These are phyloP conservation scores for Genyomyrus donnyi DNA, from an alignment of 2,113 vertebrate genomes.

Conservation along the genomic window DNA sequence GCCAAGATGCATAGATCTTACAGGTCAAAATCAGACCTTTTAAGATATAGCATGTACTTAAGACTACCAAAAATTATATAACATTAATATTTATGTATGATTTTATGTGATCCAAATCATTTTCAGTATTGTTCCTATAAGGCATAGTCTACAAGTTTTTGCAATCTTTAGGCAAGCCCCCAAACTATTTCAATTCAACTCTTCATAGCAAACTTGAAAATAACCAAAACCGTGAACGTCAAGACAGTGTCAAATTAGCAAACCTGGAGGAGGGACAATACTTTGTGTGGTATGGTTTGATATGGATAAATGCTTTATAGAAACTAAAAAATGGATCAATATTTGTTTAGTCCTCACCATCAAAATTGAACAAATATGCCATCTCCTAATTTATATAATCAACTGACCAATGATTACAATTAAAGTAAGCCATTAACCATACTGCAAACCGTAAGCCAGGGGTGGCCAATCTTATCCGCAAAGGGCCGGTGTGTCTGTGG, in stretches of 20 bases:
- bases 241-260: neutral
- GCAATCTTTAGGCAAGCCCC: neutral
- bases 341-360: neutral
- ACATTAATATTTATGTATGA: neutral
- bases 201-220: neutral
- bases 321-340: neutral
- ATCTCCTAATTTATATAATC: neutral
- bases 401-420: neutral
- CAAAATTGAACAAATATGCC: neutral
- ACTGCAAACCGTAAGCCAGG: too few species aligned
- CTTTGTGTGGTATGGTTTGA: neutral
- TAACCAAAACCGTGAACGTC: neutral
- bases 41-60: neutral
- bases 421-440: neutral
- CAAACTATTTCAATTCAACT: neutral
- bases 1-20: neutral
- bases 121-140: neutral
- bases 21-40: neutral
- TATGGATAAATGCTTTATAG: neutral
- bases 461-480: too few species aligned
- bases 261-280: neutral
- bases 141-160: neutral
- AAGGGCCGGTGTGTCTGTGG: too few species aligned
- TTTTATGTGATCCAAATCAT: neutral
- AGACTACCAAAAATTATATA: neutral